Percentiles rank a stretch among this genome's conserved stretches.
These are phyloP conservation scores for Myopa tessellatipennis DNA, from an alignment of 2,888 invertebrate genomes.

Conservation along the genomic window DNA sequence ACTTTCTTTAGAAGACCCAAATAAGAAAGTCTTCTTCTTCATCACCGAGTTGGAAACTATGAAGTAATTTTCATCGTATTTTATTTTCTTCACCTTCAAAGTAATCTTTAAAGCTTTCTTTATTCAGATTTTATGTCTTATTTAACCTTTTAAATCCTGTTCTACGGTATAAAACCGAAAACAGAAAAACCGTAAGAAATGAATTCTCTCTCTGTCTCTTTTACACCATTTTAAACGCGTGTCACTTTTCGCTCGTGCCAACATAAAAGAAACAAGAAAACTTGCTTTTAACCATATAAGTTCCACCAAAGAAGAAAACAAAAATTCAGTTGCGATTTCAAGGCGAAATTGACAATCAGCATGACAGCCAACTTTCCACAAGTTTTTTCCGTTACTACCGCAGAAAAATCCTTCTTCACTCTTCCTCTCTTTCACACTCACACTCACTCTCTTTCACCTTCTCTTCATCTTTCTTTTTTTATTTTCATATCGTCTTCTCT, in stretches of 20 bases:
- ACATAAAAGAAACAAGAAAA: not conserved
- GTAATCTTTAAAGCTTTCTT: not conserved
- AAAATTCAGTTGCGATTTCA: constrained; percentile 17
- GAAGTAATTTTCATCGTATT: too few species aligned
- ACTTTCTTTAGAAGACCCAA: too few species aligned
- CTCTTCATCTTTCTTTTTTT: not conserved
- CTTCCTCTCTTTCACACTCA: not conserved
- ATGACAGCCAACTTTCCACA: constrained; percentile 42
- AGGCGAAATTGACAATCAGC: constrained; percentile 32
- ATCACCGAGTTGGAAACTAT: too few species aligned
- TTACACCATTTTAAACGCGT: not conserved
- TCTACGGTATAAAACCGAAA: not conserved
- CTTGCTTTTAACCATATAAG: constrained; percentile 1
- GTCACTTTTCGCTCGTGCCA: constrained; percentile 31
- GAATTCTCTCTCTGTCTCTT: not conserved
- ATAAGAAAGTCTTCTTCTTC: too few species aligned
- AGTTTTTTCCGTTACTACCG: not conserved
- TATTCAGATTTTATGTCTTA: not conserved
- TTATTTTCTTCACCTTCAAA: not conserved
- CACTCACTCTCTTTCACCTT: constrained; percentile 2
- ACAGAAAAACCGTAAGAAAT: too few species aligned
- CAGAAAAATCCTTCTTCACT: not conserved
- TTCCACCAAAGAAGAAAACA: not conserved
- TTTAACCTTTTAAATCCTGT: not conserved
- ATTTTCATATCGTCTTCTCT: not conserved